Base-by-base conservation (phyloP, 2,888 invertebrate genomes). In the Orthosia gracilis region DNA sequence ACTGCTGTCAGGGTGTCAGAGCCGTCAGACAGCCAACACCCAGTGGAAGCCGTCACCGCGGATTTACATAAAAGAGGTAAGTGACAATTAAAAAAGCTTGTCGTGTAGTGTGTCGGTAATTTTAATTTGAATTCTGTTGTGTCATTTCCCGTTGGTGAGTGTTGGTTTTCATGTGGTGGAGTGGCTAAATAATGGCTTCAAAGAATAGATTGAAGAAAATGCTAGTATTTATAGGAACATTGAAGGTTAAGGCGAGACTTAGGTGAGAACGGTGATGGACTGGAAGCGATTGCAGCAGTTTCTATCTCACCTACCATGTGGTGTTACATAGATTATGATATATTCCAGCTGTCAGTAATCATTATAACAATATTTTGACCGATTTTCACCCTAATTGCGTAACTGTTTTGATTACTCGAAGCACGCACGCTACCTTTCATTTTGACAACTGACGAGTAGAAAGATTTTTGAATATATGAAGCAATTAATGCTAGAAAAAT, bases 41-140 rank as follows among this genome's bases (percentile, higher is more conserved):
- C 90, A 89, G 88, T 89, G 89, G 88, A 89, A 89, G 89, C 89
- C 87, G 92, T 89, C 92, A 89, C 88, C 93, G 89, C 90, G 92
- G 93, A 95, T 94, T 94, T 93, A 94, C 95, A 94, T 95, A 94
- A 93, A 93, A 93, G 91, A 92, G 91, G 90, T 91, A 92, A 92
- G 89, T 93, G 93, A 93, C 93, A 93, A 93, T 93, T 93, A 93
- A 92, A 93, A 91, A 91, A 89, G 89, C 86, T 88, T 89, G 91
- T 90, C 88, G 88, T 88, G 91, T 89, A 88, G 88, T 87, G 86
- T 83, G 85, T 87, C 87, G 70, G 77, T 73, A 83, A 87, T 85
- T 84, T 84, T 78, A 81, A 82, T 88, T 88, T 79, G 75, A 79
- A 78, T 81, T 74, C 74, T 86, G 88, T 85, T 85, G 85, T 82